These are phyloP conservation scores for Meriones unguiculatus DNA, from an alignment of 2,113 vertebrate species.

Conservation along the genomic window DNA sequence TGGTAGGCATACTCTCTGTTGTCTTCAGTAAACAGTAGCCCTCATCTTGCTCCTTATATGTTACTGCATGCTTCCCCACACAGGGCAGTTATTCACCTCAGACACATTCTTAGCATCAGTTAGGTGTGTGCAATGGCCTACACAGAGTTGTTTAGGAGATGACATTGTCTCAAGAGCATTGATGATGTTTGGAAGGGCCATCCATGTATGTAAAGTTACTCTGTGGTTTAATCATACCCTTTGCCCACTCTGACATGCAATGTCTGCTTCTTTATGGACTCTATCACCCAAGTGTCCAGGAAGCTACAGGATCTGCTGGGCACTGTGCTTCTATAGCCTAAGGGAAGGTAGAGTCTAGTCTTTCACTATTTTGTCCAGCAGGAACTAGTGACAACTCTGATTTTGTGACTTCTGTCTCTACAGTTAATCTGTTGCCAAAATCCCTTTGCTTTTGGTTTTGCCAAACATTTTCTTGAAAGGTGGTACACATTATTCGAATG, in stretches of 20 bases:
- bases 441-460: background rate
- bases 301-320: background rate
- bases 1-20: background rate
- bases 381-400: accelerated
- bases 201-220: background rate
- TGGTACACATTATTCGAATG: background rate
- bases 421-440: background rate
- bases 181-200: background rate
- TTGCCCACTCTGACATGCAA: background rate
- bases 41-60: background rate
- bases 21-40: background rate
- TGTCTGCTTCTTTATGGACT: background rate
- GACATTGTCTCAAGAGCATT: background rate
- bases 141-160: background rate
- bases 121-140: background rate
- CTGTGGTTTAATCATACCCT: background rate
- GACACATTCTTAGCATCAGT: accelerated
- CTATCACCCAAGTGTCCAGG: background rate
- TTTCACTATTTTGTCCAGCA: background rate
- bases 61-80: background rate
- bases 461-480: background rate
- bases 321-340: background rate
- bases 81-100: background rate
- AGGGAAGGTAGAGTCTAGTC: background rate
- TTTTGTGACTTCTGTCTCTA: background rate